Percentiles rank a stretch among this genome's conserved stretches.
These are phyloP conservation scores for Chaetorhynchus papuensis DNA, from an alignment of 2,113 vertebrate species.

Conservation along the genomic window DNA sequence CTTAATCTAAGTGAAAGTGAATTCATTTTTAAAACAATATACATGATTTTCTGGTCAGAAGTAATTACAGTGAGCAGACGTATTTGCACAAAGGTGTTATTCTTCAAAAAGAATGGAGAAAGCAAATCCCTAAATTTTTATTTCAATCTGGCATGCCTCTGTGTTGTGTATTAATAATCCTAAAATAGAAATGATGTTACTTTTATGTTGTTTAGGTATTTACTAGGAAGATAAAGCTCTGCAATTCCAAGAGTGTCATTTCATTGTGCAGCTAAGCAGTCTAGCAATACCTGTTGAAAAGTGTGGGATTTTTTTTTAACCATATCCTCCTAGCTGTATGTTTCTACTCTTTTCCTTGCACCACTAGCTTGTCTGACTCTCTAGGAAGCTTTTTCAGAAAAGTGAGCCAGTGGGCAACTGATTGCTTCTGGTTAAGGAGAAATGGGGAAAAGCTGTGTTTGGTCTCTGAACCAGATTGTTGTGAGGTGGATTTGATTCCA, in stretches of 20 bases:
- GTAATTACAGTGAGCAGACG: not conserved
- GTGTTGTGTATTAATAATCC: not conserved
- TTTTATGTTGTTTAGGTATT: not conserved
- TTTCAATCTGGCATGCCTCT: not conserved
- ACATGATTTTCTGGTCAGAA: not conserved
- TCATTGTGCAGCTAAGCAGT: not conserved
- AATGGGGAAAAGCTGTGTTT: not conserved
- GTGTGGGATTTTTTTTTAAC: rapidly evolving
- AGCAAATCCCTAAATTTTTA: not conserved
- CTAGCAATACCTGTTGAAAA: not conserved
- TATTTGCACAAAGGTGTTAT: not conserved
- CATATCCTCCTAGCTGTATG: not conserved
- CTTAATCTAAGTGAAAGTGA: not conserved
- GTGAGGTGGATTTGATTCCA: not conserved
- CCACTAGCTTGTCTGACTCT: not conserved
- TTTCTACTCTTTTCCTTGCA: not conserved
- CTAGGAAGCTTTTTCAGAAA: not conserved
- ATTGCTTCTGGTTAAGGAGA: not conserved
- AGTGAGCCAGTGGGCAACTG: not conserved
- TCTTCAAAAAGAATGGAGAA: not conserved
- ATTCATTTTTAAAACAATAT: not conserved
- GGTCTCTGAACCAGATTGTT: not conserved
- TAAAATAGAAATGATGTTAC: not conserved
- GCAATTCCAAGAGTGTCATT: not conserved
- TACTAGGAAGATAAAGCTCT: not conserved